These are phyloP conservation scores for Chiloscyllium plagiosum DNA, from an alignment of 2,113 vertebrate genomes.

Conservation along the genomic window DNA sequence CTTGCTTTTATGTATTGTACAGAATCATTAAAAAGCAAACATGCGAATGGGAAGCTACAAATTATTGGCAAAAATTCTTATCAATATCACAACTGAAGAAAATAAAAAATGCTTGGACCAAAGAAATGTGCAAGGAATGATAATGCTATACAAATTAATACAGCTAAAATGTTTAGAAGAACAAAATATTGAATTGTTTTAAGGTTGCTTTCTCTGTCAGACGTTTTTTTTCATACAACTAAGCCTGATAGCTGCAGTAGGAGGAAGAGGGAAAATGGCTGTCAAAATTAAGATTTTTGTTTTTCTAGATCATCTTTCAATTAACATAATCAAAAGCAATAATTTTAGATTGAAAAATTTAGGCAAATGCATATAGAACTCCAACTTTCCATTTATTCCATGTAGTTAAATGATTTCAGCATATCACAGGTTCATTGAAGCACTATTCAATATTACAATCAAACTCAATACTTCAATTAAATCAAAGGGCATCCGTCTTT, in stretches of 20 bases:
- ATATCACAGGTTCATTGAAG: background rate
- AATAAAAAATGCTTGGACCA: background rate
- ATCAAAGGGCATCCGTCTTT: background rate
- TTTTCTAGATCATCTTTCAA: background rate
- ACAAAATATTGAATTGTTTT: background rate
- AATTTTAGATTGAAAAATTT: background rate
- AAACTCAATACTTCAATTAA: background rate
- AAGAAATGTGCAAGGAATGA: background rate
- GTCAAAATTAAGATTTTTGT: background rate
- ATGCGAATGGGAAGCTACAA: background rate
- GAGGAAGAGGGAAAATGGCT: background rate
- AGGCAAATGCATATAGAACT: background rate
- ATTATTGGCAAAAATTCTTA: background rate
- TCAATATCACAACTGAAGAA: background rate
- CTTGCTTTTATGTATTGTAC: background rate
- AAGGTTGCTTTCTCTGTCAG: background rate
- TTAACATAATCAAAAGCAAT: background rate
- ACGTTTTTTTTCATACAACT: background rate
- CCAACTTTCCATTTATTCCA: background rate
- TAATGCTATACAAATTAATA: background rate
- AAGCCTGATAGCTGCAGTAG: too few relatives aligned
- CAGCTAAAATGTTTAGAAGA: background rate
- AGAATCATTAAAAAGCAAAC: background rate
- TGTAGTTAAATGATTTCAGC: background rate
- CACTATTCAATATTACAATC: background rate